Evolutionary conservation across 2,797 vertebrate species (phyloP).

Genomic region (Melanitta fusca): DNA sequence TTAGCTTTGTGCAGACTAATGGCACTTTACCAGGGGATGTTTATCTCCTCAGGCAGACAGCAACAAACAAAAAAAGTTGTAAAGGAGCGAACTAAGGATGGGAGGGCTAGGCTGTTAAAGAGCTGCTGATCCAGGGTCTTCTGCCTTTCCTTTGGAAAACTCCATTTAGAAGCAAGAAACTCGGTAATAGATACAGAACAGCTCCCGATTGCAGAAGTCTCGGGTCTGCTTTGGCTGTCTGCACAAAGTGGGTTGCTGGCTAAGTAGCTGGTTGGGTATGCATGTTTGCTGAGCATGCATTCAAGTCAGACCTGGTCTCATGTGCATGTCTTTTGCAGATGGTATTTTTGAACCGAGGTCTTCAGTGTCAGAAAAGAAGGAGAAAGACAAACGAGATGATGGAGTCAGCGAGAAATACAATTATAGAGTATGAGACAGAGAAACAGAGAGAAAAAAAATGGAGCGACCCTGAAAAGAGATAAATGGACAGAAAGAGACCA

Average conservation of each 20-base stretch:
- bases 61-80: background rate
- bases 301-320: background rate
- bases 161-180: background rate
- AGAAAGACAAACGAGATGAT: background rate
- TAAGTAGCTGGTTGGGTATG: background rate
- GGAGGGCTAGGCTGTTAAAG: background rate
- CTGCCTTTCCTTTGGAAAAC: background rate
- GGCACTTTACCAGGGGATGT: background rate
- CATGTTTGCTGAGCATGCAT: accelerated
- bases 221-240: background rate
- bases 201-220: background rate
- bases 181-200: background rate
- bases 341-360: background rate
- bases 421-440: background rate
- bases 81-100: background rate
- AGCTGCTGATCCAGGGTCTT: background rate
- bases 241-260: background rate
- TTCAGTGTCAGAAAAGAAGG: background rate
- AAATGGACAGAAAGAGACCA: constrained; percentile 60
- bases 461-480: constrained; percentile 37
- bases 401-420: constrained; percentile 6
- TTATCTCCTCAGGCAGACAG: background rate
- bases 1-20: background rate
- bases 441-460: background rate
- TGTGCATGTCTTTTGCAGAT: accelerated